Evolutionary conservation across 2,113 vertebrate genomes (phyloP), one percentile per base, ranked within the genome.

Genomic region (Cavia aperea): DNA sequence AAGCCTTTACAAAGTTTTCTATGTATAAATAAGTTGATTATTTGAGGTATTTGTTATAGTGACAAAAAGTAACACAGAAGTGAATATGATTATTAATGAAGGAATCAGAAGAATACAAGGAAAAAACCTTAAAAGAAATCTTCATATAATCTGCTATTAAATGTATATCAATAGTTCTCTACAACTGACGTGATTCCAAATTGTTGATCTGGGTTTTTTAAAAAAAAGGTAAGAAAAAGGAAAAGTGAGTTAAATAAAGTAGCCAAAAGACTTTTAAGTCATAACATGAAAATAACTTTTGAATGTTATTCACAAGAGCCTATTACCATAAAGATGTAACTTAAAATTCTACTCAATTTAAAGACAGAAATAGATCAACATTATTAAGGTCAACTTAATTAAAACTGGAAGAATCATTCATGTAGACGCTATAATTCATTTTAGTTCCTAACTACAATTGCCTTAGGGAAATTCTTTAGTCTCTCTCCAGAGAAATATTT

Each of bases 361-460:
- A 92, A 93, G 49, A 86, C 18, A 56, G 66, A 82, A 46, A 83
- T 26, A 31, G 62, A 90, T 77, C 3, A 1, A 36, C 24, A 29
- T 46, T 89, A 11, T 60, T 89, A 77, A 93, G 81, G 39, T 93
- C 84, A 92, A 81, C 86, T 66, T 94, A 82, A 91, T 94, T 94
- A 93, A 92, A 95, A 31, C 26, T 36, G 24, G 6, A n/a, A 43
- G 82, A 68, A 68, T 68, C 51, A 51, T 33, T 77, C 49, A 19
- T 70, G 33, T 90, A 83, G 58, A 83, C 68, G 83, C 36, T 46
- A 4, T 73, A 85, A 56, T 85, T 85, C 29, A 79, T 58, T 82
- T 94, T 49, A 70, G n/a, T 36, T 33, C 11, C 54, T 51, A 54
- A 60, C 87, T 54, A 94, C 51, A 49, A 60, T 21, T 88, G 31